phyloP scores from a whole-genome alignment of 2,888 invertebrate species.

The Zelleria hepariella region DNA sequence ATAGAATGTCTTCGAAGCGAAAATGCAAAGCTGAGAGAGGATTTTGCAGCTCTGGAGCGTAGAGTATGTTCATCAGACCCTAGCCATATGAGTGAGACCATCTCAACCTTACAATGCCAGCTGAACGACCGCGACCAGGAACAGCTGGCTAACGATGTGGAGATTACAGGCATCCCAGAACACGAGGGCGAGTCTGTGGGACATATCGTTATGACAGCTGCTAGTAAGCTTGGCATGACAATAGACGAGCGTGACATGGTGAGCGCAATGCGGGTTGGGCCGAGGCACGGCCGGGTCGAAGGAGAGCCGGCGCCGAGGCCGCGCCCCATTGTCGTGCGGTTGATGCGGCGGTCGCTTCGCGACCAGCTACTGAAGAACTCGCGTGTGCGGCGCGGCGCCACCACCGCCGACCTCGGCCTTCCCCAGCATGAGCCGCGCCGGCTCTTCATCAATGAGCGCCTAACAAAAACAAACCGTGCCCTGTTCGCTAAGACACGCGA shows the following conservation, averaged over 20 bases:
- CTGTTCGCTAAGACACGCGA: background rate
- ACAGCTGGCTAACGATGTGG: too few relatives aligned
- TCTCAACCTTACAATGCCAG: background rate
- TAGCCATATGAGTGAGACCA: background rate
- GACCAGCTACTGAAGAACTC: background rate
- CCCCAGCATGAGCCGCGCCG: background rate
- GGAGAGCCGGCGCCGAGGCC: background rate
- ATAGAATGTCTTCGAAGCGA: constrained; percentile 7
- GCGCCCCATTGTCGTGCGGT: background rate
- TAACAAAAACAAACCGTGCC: background rate
- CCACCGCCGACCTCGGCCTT: background rate
- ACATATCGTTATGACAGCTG: too few relatives aligned
- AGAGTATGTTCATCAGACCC: background rate
- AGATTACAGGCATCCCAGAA: too few relatives aligned
- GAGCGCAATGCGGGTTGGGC: too few relatives aligned
- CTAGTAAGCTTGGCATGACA: too few relatives aligned
- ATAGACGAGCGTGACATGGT: too few relatives aligned
- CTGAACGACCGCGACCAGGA: background rate
- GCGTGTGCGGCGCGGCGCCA: background rate
- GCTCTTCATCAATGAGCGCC: background rate
- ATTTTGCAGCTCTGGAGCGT: background rate
- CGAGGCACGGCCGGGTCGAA: background rate
- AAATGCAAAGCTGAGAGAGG: too few relatives aligned
- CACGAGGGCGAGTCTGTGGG: too few relatives aligned
- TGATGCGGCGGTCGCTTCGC: background rate